Percentiles rank a stretch among this genome's conserved stretches.
These are phyloP conservation scores for Tauraco hartlaubi DNA, from an alignment of 2,797 vertebrate species.

Conservation along the genomic window DNA sequence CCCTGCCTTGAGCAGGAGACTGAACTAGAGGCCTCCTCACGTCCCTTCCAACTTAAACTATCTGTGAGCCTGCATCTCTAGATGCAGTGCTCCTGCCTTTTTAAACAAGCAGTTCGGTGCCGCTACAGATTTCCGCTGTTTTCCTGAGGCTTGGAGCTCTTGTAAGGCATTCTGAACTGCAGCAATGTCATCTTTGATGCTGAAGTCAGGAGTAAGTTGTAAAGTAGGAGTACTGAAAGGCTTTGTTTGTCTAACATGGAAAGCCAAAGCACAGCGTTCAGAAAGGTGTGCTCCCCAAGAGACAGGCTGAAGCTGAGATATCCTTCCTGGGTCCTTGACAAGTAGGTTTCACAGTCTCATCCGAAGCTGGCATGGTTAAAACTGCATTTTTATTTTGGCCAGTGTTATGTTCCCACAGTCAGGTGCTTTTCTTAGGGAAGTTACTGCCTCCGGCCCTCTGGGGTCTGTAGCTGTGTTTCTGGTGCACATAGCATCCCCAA, in stretches of 20 bases:
- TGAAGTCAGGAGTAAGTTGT: not conserved
- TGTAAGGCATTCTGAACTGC: not conserved
- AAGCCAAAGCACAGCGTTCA: not conserved
- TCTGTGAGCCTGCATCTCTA: not conserved
- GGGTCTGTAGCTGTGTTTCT: not conserved
- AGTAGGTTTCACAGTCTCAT: not conserved
- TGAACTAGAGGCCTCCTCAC: not conserved
- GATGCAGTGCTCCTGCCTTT: not conserved
- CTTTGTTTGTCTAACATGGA: not conserved
- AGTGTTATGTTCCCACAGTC: not conserved
- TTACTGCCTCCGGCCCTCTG: not conserved
- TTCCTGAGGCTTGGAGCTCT: not conserved
- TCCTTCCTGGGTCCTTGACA: not conserved
- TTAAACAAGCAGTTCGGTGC: not conserved
- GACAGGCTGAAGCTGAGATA: not conserved
- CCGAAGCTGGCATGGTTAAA: not conserved
- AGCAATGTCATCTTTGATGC: not conserved
- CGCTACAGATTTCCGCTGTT: not conserved
- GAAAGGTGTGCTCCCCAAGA: not conserved
- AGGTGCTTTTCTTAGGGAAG: not conserved
- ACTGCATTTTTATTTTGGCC: not conserved
- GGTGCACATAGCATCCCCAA: not conserved
- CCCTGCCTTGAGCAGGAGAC: not conserved
- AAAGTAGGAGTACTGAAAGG: not conserved
- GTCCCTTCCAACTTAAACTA: not conserved